Evolutionary conservation across 2,888 invertebrate genomes (phyloP), one percentile per base, ranked within the genome.

Genomic region (Nycteola revayana): DNA sequence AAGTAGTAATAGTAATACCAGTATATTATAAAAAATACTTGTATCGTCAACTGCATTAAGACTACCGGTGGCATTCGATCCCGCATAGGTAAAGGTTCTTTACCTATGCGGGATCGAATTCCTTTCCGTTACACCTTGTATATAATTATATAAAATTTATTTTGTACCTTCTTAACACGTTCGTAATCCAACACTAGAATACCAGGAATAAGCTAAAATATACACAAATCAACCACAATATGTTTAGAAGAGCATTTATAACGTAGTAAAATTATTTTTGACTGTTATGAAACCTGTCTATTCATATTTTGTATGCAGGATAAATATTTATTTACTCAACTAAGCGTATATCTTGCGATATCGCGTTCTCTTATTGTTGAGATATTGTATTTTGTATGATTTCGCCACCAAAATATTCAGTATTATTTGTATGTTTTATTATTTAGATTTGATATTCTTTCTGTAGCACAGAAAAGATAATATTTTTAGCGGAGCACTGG

Each of bases 361-460:
- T 25, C 34, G 34, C 37, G 39, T 42, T 34, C 45, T 29, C 33
- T n/a, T 28, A 32, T 32, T 33, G 40, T 36, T 32, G 14, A 8
- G 35, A 27, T 47, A 37, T 47, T 52, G 37, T 53, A 36, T 48
- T 33, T 30, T 21, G 21, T n/a, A n/a, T 21, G 21, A 14, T 21
- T 21, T 21, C 10, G 28, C 25, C 34, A 25, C 36, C n/a, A 32
- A 39, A 39, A 48, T 48, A 53, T 52, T 52, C 36, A 56, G 35
- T 56, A 52, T 52, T 56, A 54, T 52, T 52, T 45, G 41, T 48
- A 39, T 21, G 24, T 36, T 39, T 56, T 44, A 32, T 48, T 53
- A 48, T 52, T 48, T 52, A 48, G 41, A 39, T 41, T 34, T 42
- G 48, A 52, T 52, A 36, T 44, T 44, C 47, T 36, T 36, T 48